Conservation (phyloP, 2,888 invertebrate species). For the Candidula unifasciata region DNA sequence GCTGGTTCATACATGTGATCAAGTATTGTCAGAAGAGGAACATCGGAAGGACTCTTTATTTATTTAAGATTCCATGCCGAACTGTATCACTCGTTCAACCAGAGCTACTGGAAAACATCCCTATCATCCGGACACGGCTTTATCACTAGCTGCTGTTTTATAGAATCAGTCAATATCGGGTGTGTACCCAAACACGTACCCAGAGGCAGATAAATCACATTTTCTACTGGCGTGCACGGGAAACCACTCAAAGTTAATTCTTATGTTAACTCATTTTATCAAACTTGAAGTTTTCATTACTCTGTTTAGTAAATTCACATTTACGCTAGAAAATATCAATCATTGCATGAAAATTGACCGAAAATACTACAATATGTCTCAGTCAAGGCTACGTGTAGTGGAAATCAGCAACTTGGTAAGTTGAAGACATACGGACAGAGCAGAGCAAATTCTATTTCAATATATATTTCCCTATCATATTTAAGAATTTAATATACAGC, state of each 20-base stretch:
- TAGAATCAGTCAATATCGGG: constrained; percentile 21
- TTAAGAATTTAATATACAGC: no score
- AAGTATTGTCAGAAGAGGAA: background rate
- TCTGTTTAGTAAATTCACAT: no score
- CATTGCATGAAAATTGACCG: no score
- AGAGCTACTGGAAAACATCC: constrained; percentile 17
- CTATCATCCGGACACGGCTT: background rate
- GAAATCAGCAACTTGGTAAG: no score
- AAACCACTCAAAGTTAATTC: background rate
- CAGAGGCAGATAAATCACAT: constrained; percentile 35
- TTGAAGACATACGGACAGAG: no score
- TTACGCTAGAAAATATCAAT: no score
- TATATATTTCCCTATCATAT: no score
- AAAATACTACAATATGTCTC: no score
- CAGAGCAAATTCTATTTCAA: no score
- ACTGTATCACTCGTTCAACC: constrained; percentile 24
- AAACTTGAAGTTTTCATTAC: background rate
- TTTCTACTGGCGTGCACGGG: background rate
- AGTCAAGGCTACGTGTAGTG: no score
- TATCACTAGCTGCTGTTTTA: constrained; percentile 23
- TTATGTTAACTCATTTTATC: constrained; percentile 18
- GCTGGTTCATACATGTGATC: constrained; percentile 31
- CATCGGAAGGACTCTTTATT: background rate
- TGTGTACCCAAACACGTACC: background rate
- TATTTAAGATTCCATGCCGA: background rate